These are phyloP conservation scores for Montipora capricornis DNA, from an alignment of 64 coral and sea anemone species.

Conservation along the genomic window DNA sequence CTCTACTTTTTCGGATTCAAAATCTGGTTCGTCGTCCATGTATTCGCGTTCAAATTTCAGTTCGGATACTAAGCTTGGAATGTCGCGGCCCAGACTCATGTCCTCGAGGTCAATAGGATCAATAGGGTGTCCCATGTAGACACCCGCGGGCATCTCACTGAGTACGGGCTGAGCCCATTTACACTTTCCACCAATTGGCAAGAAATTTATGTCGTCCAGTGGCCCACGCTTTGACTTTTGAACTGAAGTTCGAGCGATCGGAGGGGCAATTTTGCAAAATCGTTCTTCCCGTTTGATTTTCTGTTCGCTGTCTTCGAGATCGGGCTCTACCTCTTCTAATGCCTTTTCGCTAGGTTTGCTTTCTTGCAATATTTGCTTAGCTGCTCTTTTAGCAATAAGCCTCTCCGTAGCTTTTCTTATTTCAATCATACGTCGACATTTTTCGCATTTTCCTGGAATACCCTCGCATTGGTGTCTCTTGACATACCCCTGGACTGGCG, in stretches of 20 bases:
- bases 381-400: constrained; percentile 14
- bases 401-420: constrained; percentile 21
- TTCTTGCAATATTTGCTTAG: constrained; percentile 27
- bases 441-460: not conserved
- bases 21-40: constrained; percentile 33
- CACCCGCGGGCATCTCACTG: not conserved
- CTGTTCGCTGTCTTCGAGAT: not conserved
- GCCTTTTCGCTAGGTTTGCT: not conserved
- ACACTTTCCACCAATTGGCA: not conserved
- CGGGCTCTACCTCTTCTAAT: not conserved
- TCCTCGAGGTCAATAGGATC: not conserved
- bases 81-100: not conserved
- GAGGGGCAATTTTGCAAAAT: not conserved
- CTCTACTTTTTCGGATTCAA: constrained; percentile 24
- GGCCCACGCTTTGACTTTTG: not conserved
- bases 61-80: not conserved
- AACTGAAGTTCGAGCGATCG: not conserved
- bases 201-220: not conserved
- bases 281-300: constrained; percentile 42
- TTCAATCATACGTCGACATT: constrained; percentile 16
- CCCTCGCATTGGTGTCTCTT: constrained; percentile 15
- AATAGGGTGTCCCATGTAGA: not conserved
- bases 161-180: constrained; percentile 29
- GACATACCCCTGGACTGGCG: not conserved
- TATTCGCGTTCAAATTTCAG: constrained; percentile 16